These are phyloP conservation scores for Scotopteryx bipunctaria DNA, from an alignment of 2,888 invertebrate genomes.

Conservation along the genomic window DNA sequence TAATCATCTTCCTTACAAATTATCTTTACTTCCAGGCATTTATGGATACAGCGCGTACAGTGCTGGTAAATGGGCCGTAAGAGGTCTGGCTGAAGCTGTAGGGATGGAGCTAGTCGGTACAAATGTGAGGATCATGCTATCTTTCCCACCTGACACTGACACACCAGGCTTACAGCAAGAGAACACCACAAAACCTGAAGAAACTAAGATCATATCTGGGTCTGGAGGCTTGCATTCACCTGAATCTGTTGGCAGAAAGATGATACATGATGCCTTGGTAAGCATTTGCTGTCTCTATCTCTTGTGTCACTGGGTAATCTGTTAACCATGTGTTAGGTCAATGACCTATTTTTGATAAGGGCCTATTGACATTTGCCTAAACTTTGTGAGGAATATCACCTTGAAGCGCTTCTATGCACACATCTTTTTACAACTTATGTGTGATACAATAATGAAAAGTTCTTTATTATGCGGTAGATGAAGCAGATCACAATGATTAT, in stretches of 20 bases:
- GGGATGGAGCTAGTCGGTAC: constrained; percentile 95
- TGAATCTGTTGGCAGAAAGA: constrained; percentile 89
- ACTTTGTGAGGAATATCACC: too few relatives aligned
- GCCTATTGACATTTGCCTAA: too few relatives aligned
- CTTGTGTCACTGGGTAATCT: too few relatives aligned
- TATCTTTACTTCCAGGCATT: constrained; percentile 88
- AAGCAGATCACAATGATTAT: too few relatives aligned
- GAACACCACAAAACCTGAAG: constrained; percentile 92
- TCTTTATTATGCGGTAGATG: too few relatives aligned
- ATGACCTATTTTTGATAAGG: too few relatives aligned
- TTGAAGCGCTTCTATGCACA: too few relatives aligned
- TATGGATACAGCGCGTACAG: constrained; percentile 97
- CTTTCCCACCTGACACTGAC: constrained; percentile 97
- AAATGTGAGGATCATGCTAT: constrained; percentile 91
- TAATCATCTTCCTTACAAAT: too few relatives aligned
- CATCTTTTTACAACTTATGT: too few relatives aligned
- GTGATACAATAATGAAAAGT: too few relatives aligned
- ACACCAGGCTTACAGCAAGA: constrained; percentile 97
- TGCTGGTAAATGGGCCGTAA: constrained; percentile 96
- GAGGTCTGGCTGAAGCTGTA: constrained; percentile 97
- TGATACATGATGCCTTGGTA: constrained; percentile 93
- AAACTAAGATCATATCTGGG: constrained; percentile 93
- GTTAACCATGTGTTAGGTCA: too few relatives aligned
- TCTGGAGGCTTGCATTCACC: constrained; percentile 90
- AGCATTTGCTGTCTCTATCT: constrained; percentile 32